Evolutionary conservation across 2,113 vertebrate genomes (phyloP).

Genomic region (Nicator chloris): DNA sequence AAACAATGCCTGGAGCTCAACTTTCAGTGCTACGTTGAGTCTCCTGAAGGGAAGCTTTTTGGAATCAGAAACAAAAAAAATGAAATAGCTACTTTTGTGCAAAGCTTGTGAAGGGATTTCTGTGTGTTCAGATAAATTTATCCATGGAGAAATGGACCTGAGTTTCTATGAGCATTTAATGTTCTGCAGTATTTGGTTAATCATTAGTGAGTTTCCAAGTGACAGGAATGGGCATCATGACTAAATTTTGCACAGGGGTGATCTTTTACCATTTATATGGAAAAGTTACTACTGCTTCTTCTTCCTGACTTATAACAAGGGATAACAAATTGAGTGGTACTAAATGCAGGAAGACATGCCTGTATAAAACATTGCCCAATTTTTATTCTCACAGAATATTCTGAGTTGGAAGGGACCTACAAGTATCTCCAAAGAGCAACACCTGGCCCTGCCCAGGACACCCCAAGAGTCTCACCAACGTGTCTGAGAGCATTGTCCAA

Average conservation of each 20-base stretch:
- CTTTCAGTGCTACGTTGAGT: not conserved
- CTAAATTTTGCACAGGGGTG: not conserved
- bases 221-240: not conserved
- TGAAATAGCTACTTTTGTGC: not conserved
- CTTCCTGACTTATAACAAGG: not conserved
- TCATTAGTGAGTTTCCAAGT: not conserved
- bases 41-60: not conserved
- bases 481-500: not conserved
- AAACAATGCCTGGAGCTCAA: not conserved
- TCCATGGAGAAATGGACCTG: not conserved
- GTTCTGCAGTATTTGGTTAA: not conserved
- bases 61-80: not conserved
- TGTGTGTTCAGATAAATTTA: not conserved
- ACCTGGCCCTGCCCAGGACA: not conserved
- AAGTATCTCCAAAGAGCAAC: not conserved
- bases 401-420: not conserved
- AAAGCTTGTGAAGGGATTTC: not conserved
- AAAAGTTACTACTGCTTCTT: not conserved
- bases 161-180: not conserved
- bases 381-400: not conserved
- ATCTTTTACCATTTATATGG: not conserved
- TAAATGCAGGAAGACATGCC: not conserved
- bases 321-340: not conserved
- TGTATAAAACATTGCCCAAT: not conserved
- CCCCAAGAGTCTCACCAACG: too few species aligned